Conservation (phyloP, 2,888 invertebrate genomes). For the Diarsia mendica region DNA sequence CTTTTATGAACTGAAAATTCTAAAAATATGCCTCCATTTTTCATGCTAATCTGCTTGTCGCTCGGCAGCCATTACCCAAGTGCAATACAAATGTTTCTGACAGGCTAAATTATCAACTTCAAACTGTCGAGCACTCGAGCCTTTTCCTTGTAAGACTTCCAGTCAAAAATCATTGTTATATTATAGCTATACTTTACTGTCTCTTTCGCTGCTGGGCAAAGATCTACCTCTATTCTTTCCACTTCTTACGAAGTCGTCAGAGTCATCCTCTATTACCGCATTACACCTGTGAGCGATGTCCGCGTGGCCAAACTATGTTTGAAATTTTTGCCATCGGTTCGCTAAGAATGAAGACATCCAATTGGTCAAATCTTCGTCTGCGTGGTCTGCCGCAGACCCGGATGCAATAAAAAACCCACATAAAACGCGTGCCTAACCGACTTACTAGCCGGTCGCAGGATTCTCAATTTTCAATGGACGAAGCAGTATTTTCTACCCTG, state of each 20-base stretch:
- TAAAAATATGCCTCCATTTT: conserved; percentile 13
- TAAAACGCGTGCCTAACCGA: neutral
- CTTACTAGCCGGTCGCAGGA: neutral
- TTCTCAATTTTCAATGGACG: neutral
- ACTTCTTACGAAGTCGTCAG: neutral
- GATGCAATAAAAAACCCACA: neutral
- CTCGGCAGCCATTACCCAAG: neutral
- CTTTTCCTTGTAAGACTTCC: neutral
- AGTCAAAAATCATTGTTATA: neutral
- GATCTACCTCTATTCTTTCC: neutral
- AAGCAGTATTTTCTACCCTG: neutral
- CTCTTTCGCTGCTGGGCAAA: neutral
- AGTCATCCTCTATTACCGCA: neutral
- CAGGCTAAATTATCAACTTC: neutral
- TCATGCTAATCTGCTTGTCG: neutral
- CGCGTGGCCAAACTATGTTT: neutral
- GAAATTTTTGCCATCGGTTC: neutral
- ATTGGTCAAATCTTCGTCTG: neutral
- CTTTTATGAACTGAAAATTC: conserved; percentile 31
- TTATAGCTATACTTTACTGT: neutral
- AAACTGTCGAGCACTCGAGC: neutral
- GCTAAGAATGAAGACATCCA: neutral
- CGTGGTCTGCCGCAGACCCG: neutral
- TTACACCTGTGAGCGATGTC: neutral
- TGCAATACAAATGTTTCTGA: neutral